These are phyloP conservation scores for Pentamera pediparva DNA, from an alignment of 53 echinoderm and acorn worm species.

Conservation along the genomic window DNA sequence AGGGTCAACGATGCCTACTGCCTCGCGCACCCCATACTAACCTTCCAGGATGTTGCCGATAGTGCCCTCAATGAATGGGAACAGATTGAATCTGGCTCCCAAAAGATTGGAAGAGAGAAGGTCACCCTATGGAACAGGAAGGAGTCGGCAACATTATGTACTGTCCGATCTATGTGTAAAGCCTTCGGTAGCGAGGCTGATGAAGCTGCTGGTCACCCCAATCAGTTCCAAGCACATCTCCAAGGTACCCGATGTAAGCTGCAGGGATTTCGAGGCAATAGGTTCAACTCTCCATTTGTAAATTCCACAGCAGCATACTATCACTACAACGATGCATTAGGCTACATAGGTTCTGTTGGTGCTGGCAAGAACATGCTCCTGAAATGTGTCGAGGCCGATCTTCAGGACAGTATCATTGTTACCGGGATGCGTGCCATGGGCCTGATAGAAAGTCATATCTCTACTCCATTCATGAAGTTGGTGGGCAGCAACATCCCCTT, in stretches of 20 bases:
- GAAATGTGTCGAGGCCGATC: slow-evolving; percentile 27
- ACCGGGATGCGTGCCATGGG: slow-evolving; percentile 26
- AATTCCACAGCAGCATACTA: background rate
- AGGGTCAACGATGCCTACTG: slow-evolving; percentile 20
- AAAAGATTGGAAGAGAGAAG: no score
- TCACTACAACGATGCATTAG: background rate
- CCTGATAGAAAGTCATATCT: slow-evolving; percentile 6
- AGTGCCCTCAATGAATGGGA: no score
- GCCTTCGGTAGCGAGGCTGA: no score
- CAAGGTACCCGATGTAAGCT: background rate
- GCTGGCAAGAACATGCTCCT: background rate
- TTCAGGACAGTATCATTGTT: background rate
- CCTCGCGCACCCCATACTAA: background rate
- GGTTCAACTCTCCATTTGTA: slow-evolving; percentile 20
- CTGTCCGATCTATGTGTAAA: no score
- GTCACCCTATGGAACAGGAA: no score
- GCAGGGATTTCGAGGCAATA: slow-evolving; percentile 13
- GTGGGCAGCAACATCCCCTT: background rate
- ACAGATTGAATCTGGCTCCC: no score
- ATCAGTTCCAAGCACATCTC: slow-evolving; percentile 17
- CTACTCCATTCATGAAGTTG: slow-evolving; percentile 18
- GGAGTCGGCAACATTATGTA: no score
- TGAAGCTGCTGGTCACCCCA: no score
- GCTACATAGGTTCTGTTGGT: background rate
- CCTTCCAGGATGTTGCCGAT: no score